Base-by-base conservation (phyloP, 1,140 invertebrate genomes). In the Saccostrea cuccullata region DNA sequence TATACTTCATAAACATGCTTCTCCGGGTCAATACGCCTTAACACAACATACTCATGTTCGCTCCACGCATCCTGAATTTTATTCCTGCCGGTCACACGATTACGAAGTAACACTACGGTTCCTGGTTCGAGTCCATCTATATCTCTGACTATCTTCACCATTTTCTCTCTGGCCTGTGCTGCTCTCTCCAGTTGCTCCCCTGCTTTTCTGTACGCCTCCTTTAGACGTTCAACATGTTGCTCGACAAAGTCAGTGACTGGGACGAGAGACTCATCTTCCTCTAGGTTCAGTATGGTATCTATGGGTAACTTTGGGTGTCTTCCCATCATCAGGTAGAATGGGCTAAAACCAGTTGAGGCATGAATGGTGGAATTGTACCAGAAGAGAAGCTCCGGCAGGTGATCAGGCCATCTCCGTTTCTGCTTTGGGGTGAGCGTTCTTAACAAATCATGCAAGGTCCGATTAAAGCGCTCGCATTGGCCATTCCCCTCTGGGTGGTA, bases 271-370 rank as follows among this genome's bases (percentile, higher is more conserved):
- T 15, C 23, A 15, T 73, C 64, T 60, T 30, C 58, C 15, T 86
- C 64, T 36, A 82, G 26, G 40, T 60, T 60, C 20, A 86, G 47
- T 36, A 86, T n/a, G 11, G 23, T 40, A 40, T 86, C 86, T 60
- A 86, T 82, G 9, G 86, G 40, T 55, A 86, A 82, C 30, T n/a
- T 73, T 5, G 86, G 64, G 55, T 77, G 17, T 12, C 86, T 8
- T 82, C 55, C 23, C 55, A 90, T 86, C 36, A 91, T 85, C 17
- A 91, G 85, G 82, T 82, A 91, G n/a, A 73, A 83, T 30, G 91
- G 90, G 13, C 84, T 56, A 70, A 84, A 90, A 0, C 84, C 89
- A 9, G 91, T 88, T 17, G 87, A 82, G 15, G 70, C 47, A 82
- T 87, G 86, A 1, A 56, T 40, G 15, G 70, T 82, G 11, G n/a